Base-by-base conservation (phyloP, 2,797 vertebrate genomes). In the Paramormyrops hopkinsi region DNA sequence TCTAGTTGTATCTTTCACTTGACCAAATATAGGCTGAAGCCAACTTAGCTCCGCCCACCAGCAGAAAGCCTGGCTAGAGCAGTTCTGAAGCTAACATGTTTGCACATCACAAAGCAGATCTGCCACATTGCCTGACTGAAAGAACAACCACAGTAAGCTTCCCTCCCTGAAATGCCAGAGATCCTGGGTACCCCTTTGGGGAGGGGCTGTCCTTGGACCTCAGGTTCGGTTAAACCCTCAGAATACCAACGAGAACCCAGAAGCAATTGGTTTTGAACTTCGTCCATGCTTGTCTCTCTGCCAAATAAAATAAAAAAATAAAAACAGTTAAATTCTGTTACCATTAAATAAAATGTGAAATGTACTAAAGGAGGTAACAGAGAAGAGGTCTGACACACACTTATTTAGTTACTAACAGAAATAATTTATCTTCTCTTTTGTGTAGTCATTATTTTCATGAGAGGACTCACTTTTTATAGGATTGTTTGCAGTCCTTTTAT, bases 401-500 rank as follows among this genome's bases (percentile, higher is more conserved):
- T 84, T n/a, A 54, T 56, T 59, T 37, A 19, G 22, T 87, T 87
- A 65, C 56, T 51, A 84, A 84, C 48, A 51, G 22, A 69, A 22
- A 88, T 22, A 17, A 48, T 65, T 44, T 11, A 33, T 50, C 6
- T 56, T 87, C 59, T 41, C 46, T 46, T 54, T 48, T 59, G n/a
- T 37, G 76, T 33, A 73, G 29, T 69, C 2, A 89, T 14, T 41
- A 37, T 88, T n/a, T 33, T 14, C 51, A 56, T 5, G n/a, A 53
- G n/a, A 9, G 44, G 88, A 50, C 87, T 79, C 8, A 44, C 41
- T n/a, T 79, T 69, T 51, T 83, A 89, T 90, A 65, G 91, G 87
- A 37, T n/a, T 25, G 89, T 92, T 41, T 84, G 91, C 90, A 79
- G 89, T 89, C 85, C 65, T 37, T 73, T 37, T 94, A 91, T 93